Evolutionary conservation across 1,140 invertebrate species (phyloP).

Genomic region (Caerostris darwini): DNA sequence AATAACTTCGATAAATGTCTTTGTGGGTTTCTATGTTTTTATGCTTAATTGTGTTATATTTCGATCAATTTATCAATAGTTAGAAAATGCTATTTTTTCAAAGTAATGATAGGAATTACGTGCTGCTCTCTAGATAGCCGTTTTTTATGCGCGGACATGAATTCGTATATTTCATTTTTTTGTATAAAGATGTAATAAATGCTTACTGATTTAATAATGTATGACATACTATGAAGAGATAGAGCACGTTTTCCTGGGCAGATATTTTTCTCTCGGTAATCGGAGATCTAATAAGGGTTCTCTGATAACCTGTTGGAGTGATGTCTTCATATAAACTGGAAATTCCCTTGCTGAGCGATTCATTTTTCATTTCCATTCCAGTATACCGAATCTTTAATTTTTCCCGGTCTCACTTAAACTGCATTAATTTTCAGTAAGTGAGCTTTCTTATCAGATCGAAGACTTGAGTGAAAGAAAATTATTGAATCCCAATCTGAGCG

Average conservation of each 20-base stretch:
- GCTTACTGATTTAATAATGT: slow-evolving; percentile 4
- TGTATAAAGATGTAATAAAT: slow-evolving; percentile 25
- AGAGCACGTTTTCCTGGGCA: not conserved
- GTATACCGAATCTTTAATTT: slow-evolving; percentile 50
- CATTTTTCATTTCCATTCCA: slow-evolving; percentile 54
- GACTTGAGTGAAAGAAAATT: slow-evolving; percentile 65
- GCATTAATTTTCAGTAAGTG: slow-evolving; percentile 40
- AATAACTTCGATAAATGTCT: too few species aligned
- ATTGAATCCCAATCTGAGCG: slow-evolving; percentile 73
- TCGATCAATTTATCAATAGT: too few species aligned
- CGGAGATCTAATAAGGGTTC: slow-evolving; percentile 58
- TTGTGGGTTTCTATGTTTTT: too few species aligned
- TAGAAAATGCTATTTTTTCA: too few species aligned
- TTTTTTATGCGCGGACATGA: not conserved
- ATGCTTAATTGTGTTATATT: too few species aligned
- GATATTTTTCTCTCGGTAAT: slow-evolving; percentile 32
- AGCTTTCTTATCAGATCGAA: slow-evolving; percentile 63
- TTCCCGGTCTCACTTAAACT: slow-evolving; percentile 38
- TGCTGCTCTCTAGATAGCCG: too few species aligned
- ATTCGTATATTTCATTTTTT: not conserved
- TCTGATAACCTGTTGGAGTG: slow-evolving; percentile 18
- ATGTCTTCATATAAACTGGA: slow-evolving; percentile 56
- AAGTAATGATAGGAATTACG: too few species aligned
- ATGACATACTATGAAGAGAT: not conserved
- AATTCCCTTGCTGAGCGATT: not conserved